Conservation (phyloP, 2,888 invertebrate species). For the Physocephala rufipes region DNA sequence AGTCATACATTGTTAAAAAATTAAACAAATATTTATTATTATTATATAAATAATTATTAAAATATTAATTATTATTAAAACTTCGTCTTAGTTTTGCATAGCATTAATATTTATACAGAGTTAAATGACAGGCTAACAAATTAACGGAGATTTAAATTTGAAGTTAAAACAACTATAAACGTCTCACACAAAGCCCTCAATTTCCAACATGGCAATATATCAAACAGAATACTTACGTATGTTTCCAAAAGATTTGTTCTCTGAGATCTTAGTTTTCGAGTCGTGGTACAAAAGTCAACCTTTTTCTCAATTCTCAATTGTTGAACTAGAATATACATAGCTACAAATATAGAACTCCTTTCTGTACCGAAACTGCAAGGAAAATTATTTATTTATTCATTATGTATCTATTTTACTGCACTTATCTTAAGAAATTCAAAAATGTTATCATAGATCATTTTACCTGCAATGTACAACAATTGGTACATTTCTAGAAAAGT, state of each 20-base stretch:
- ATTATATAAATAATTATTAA: too few relatives aligned
- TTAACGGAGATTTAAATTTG: too few relatives aligned
- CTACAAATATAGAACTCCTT: conserved; percentile 89
- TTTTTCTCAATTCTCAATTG: conserved; percentile 85
- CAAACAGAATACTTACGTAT: conserved; percentile 59
- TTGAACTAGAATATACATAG: conserved; percentile 84
- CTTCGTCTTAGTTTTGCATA: too few relatives aligned
- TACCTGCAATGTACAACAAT: conserved; percentile 89
- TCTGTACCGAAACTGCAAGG: conserved; percentile 79
- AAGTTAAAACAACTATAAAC: too few relatives aligned
- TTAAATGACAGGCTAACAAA: too few relatives aligned
- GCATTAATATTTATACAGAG: too few relatives aligned
- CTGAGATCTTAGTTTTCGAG: conserved; percentile 85
- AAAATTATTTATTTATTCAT: conserved; percentile 17
- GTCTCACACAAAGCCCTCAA: background rate
- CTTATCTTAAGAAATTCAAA: background rate
- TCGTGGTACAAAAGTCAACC: conserved; percentile 85
- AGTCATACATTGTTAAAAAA: too few relatives aligned
- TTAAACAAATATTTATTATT: too few relatives aligned
- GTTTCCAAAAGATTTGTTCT: conserved; percentile 85
- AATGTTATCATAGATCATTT: conserved; percentile 11
- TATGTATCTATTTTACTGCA: too few relatives aligned
- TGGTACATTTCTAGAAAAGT: conserved; percentile 70
- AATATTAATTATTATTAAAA: too few relatives aligned
- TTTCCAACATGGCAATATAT: background rate